Conservation (phyloP, 2,797 vertebrate species). For the Eleutherodactylus coqui region DNA sequence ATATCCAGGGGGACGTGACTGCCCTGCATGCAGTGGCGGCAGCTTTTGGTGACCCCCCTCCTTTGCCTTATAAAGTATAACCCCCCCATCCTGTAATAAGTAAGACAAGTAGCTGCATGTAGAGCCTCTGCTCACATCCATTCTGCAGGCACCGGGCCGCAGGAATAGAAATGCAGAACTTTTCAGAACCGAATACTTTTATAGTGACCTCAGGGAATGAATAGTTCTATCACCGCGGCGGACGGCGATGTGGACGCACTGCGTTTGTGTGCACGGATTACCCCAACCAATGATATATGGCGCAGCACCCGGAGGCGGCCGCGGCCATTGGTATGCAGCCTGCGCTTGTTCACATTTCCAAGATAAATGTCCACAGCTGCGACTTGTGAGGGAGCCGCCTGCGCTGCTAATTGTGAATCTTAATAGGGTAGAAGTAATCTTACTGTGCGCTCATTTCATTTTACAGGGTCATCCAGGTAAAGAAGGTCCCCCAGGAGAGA, state of each 20-base stretch:
- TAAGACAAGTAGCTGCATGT: too few species aligned
- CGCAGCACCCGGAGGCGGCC: neutral
- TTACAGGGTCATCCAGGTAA: constrained; percentile 96
- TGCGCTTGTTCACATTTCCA: neutral
- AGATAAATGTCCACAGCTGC: neutral
- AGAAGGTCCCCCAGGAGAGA: constrained; percentile 94
- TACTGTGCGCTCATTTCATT: constrained; percentile 15
- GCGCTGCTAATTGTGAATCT: constrained; percentile 2
- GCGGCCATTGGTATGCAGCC: neutral
- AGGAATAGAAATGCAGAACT: too few species aligned
- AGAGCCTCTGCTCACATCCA: too few species aligned
- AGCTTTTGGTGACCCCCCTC: too few species aligned
- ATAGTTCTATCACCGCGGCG: too few species aligned
- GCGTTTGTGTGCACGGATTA: neutral
- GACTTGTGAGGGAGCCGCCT: neutral
- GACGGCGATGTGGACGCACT: neutral
- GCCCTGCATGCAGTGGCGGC: too few species aligned
- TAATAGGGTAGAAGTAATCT: neutral
- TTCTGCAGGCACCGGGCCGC: too few species aligned
- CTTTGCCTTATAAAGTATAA: too few species aligned
- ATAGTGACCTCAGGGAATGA: too few species aligned
- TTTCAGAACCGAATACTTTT: too few species aligned
- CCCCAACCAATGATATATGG: neutral
- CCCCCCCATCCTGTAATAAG: too few species aligned
- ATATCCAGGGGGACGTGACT: too few species aligned